Evolutionary conservation across 2,113 vertebrate species (phyloP).

Genomic region (Psittacara wagleri): DNA sequence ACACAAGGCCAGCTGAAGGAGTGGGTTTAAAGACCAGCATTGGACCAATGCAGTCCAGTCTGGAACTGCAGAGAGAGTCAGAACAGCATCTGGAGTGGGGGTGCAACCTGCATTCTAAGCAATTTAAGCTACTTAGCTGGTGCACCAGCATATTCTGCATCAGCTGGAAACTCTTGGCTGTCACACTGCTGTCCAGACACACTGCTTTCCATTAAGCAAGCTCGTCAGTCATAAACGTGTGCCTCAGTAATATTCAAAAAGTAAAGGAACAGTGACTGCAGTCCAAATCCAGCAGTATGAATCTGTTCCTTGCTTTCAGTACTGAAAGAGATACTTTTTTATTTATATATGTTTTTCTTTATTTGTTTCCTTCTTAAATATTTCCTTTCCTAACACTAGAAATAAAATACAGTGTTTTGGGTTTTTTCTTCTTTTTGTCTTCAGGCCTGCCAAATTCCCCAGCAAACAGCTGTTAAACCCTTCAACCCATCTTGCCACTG

Average conservation of each 20-base stretch:
- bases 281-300: background rate
- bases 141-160: background rate
- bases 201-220: background rate
- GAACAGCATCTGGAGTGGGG: background rate
- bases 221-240: background rate
- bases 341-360: background rate
- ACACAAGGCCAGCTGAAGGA: background rate
- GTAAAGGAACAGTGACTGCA: background rate
- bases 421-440: background rate
- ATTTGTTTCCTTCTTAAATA: background rate
- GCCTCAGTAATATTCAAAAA: background rate
- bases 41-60: background rate
- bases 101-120: background rate
- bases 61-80: background rate
- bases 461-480: background rate
- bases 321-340: background rate
- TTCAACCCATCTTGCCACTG: background rate
- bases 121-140: fast-evolving
- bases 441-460: background rate
- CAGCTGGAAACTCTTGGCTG: background rate
- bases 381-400: background rate
- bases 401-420: background rate
- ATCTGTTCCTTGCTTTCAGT: background rate
- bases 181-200: background rate
- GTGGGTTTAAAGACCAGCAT: background rate